phyloP scores from a whole-genome alignment of 37 sponge, comb jelly and placozoan genomes.

The Chondrosia reniformis region DNA sequence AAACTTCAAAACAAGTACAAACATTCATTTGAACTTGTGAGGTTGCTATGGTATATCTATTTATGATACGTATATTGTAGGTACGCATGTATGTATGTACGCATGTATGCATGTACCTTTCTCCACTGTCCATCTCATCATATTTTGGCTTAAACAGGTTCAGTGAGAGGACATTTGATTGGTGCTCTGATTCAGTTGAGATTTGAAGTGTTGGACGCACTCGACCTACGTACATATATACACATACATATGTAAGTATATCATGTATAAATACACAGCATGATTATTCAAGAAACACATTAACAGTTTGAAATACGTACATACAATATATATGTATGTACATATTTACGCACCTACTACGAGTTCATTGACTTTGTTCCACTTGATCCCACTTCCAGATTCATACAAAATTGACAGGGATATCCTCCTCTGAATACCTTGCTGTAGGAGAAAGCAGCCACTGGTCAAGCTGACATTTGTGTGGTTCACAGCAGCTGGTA shows the following conservation, averaged over 20 bases:
- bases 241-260: no score
- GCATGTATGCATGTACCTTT: constrained; percentile 24
- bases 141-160: constrained; percentile 39
- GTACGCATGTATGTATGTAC: neutral
- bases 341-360: constrained; percentile 75
- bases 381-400: constrained; percentile 59
- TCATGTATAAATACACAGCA: no score
- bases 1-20: no score
- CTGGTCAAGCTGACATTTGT: constrained; percentile 15
- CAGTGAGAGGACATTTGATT: constrained; percentile 56
- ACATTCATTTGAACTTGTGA: no score
- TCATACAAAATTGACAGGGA: constrained; percentile 77
- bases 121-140: constrained; percentile 6
- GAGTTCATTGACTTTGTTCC: constrained; percentile 64
- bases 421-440: constrained; percentile 86
- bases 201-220: constrained; percentile 41
- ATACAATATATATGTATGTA: neutral
- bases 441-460: constrained; percentile 72
- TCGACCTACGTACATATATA: no score
- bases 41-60: no score
- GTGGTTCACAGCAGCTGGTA: constrained; percentile 65
- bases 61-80: no score
- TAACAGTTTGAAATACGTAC: neutral
- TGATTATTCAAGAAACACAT: neutral
- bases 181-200: constrained; percentile 34